Evolutionary conservation across 2,113 vertebrate species (phyloP).

Genomic region (Athene cunicularia): DNA sequence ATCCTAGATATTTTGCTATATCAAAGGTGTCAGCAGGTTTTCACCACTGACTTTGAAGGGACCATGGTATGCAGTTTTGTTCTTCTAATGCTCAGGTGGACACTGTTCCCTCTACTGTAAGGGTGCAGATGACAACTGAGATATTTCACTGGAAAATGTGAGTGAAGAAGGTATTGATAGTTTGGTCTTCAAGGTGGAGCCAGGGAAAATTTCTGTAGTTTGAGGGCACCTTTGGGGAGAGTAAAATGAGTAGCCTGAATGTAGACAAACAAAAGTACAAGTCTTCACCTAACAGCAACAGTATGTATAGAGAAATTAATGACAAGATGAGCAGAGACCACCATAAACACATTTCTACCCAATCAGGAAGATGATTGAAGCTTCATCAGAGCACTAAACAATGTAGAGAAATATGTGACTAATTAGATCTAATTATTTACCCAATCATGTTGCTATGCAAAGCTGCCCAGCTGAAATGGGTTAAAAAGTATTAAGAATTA

Average conservation of each 20-base stretch:
- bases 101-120: neutral
- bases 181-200: neutral
- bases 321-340: neutral
- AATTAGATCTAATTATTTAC: neutral
- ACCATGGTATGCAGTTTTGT: neutral
- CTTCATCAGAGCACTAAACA: neutral
- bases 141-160: neutral
- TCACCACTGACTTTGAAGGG: neutral
- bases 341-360: neutral
- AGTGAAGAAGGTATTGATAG: neutral
- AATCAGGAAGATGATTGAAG: neutral
- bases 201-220: neutral
- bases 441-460: neutral
- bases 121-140: neutral
- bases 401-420: neutral
- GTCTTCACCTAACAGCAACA: neutral
- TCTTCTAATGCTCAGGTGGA: neutral
- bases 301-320: neutral
- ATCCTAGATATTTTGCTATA: neutral
- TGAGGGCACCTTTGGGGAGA: neutral
- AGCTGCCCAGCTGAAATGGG: neutral
- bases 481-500: neutral
- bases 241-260: neutral
- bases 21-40: neutral
- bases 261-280: neutral